phyloP scores from a whole-genome alignment of 2,888 invertebrate species.

The Cataglyphis altisquamis region DNA sequence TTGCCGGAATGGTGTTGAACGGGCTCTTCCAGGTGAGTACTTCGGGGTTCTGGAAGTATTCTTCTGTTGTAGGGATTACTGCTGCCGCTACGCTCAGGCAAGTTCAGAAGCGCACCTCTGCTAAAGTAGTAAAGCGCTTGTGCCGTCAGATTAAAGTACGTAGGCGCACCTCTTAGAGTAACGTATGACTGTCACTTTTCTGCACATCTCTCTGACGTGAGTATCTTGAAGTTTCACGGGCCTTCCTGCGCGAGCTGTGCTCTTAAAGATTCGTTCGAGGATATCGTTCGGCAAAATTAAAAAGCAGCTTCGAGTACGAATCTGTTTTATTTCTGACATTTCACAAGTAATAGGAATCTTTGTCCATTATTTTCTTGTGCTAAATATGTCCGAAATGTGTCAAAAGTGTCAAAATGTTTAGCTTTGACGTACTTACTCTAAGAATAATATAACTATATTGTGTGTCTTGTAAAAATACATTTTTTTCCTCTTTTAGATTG shows the following conservation, averaged over 20 bases:
- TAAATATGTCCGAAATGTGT: conserved; percentile 27
- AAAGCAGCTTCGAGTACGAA: background rate
- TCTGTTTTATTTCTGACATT: conserved; percentile 20
- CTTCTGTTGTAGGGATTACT: conserved; percentile 86
- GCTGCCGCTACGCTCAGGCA: conserved; percentile 85
- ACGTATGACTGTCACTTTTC: conserved; percentile 74
- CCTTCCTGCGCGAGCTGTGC: conserved; percentile 33
- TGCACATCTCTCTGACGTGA: conserved; percentile 70
- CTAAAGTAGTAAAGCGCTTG: conserved; percentile 81
- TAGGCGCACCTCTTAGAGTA: conserved; percentile 78
- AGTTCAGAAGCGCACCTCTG: conserved; percentile 82
- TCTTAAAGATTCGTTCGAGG: background rate
- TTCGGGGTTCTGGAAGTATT: conserved; percentile 84
- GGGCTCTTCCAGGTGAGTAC: conserved; percentile 75
- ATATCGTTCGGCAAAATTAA: conserved; percentile 8
- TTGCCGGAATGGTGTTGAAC: conserved; percentile 56
- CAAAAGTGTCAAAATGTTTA: conserved; percentile 5
- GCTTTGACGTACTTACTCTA: conserved; percentile 1
- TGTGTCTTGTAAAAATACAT: background rate
- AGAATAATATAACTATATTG: background rate
- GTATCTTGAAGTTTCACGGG: conserved; percentile 70
- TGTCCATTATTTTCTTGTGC: background rate
- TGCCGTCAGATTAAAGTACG: conserved; percentile 80
- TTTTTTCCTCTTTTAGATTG: background rate
- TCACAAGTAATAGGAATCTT: background rate